Percentiles rank a stretch among this genome's conserved stretches.
These are phyloP conservation scores for Melozone crissalis DNA, from an alignment of 2,113 vertebrate genomes.

Conservation along the genomic window DNA sequence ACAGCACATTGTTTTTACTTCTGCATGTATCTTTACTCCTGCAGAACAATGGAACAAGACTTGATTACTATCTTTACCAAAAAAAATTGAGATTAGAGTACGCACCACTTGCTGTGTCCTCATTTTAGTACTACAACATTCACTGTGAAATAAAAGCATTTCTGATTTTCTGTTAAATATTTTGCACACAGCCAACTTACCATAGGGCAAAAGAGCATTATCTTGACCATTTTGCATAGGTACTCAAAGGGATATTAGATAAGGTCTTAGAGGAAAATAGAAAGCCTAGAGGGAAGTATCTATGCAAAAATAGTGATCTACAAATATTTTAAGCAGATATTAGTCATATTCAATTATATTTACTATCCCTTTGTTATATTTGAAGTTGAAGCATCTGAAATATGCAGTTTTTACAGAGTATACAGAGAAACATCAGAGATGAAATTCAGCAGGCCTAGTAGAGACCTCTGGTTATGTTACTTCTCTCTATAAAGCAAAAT, in stretches of 20 bases:
- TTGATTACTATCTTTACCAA: not conserved
- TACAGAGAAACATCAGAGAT: not conserved
- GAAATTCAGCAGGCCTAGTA: constrained; percentile 1
- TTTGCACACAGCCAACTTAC: not conserved
- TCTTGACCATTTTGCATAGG: constrained; percentile 2
- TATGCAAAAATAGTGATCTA: not conserved
- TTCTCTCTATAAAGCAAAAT: not conserved
- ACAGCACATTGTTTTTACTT: not conserved
- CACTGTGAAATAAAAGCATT: not conserved
- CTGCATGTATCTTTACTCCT: not conserved
- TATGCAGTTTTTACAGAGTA: not conserved
- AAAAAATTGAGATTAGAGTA: not conserved
- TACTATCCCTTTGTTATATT: not conserved
- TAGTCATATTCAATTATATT: not conserved
- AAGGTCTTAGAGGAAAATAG: not conserved
- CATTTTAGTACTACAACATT: not conserved
- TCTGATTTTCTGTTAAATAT: not conserved
- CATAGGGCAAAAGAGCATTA: not conserved
- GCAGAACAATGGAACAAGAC: not conserved
- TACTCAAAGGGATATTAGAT: not conserved
- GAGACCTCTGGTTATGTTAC: not conserved
- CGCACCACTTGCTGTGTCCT: not conserved
- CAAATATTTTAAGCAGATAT: not conserved
- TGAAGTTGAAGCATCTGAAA: not conserved
- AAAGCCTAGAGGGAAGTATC: not conserved